phyloP scores from a whole-genome alignment of 1,140 invertebrate species.

The Probaryconus sp. region DNA sequence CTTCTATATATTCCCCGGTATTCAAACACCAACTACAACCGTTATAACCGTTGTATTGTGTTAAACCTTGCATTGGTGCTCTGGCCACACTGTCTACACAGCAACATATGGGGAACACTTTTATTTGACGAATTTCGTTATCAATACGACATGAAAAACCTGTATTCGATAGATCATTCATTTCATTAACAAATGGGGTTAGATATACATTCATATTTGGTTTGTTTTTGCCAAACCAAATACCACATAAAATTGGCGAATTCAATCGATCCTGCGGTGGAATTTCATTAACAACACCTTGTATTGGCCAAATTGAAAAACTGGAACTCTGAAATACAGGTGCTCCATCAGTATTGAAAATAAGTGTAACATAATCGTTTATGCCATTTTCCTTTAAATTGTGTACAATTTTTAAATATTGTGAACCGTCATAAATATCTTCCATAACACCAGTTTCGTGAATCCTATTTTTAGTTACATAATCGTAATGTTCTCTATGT shows the following conservation, averaged over 20 bases:
- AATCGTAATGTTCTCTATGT: too few relatives aligned
- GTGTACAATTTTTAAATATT: background rate
- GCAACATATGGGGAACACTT: constrained; percentile 11
- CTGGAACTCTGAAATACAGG: too few relatives aligned
- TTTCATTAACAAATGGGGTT: too few relatives aligned
- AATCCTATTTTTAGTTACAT: too few relatives aligned
- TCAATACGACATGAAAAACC: background rate
- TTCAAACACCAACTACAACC: constrained; percentile 30
- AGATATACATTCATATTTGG: too few relatives aligned
- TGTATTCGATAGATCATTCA: too few relatives aligned
- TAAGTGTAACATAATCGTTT: constrained; percentile 5
- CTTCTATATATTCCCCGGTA: constrained; percentile 5
- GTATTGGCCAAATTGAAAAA: too few relatives aligned
- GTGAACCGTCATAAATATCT: background rate
- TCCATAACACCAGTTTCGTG: too few relatives aligned
- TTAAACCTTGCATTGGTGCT: constrained; percentile 24
- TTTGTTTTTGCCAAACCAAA: constrained; percentile 3
- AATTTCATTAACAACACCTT: too few relatives aligned
- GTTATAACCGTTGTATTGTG: constrained; percentile 6
- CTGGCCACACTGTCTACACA: constrained; percentile 1
- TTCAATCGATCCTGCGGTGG: too few relatives aligned
- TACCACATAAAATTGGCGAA: background rate
- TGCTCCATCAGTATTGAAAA: constrained; percentile 10
- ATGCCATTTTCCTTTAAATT: background rate
- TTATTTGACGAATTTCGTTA: background rate